These are phyloP conservation scores for Percopsis omiscomaycus DNA, from an alignment of 2,797 vertebrate genomes.

Conservation along the genomic window DNA sequence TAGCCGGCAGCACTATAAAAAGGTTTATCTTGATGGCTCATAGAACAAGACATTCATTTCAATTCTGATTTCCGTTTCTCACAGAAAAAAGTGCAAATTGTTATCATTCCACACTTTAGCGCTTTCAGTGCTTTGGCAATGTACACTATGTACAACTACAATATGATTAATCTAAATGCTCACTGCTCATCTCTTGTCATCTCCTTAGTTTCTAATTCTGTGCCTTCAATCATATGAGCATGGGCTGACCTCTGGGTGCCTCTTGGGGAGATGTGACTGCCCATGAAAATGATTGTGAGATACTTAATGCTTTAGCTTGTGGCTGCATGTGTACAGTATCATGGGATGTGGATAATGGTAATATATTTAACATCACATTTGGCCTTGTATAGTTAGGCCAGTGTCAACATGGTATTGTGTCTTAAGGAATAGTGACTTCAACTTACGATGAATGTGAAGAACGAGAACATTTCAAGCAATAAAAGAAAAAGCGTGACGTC, in stretches of 20 bases:
- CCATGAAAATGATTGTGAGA: constrained; percentile 38
- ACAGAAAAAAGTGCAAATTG: background rate
- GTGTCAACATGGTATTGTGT: background rate
- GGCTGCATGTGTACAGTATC: constrained; percentile 18
- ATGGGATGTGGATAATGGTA: constrained; percentile 31
- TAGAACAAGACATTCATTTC: background rate
- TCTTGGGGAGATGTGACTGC: constrained; percentile 25
- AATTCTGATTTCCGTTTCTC: background rate
- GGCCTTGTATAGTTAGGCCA: constrained; percentile 11
- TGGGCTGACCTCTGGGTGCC: constrained; percentile 57
- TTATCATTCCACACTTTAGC: background rate
- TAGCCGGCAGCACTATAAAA: background rate
- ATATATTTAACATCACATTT: constrained; percentile 5
- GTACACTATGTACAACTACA: background rate
- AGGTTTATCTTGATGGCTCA: background rate
- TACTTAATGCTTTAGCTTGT: constrained; percentile 24
- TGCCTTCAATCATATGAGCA: constrained; percentile 51
- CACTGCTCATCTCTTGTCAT: constrained; percentile 56
- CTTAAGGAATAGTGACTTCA: background rate
- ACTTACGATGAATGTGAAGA: constrained; percentile 16
- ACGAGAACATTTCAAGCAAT: constrained; percentile 3
- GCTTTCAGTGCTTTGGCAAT: constrained; percentile 23
- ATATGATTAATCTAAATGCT: constrained; percentile 50
- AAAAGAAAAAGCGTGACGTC: background rate
- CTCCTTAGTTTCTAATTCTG: constrained; percentile 63